Percentiles rank a stretch among this genome's conserved stretches.
Evolutionary conservation across 2,888 invertebrate genomes (phyloP).

Genomic region (Abscondita cerata): DNA sequence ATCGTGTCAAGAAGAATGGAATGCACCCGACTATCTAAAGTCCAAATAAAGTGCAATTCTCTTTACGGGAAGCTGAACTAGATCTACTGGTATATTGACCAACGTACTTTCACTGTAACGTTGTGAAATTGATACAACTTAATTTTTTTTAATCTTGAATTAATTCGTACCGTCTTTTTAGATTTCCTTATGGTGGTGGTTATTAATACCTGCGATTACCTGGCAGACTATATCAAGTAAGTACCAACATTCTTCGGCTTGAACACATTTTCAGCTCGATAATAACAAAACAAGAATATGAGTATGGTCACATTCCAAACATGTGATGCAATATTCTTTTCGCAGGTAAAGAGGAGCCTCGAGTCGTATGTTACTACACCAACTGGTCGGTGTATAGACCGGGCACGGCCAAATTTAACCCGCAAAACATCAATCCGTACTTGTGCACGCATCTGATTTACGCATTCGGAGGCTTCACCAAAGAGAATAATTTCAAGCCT

Average conservation of each 20-base stretch:
- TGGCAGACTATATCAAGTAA: constrained; percentile 26
- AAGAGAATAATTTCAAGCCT: constrained; percentile 88
- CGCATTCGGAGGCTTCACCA: constrained; percentile 91
- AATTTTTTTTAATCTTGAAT: neutral
- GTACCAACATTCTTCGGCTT: constrained; percentile 4
- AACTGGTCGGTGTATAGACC: constrained; percentile 94
- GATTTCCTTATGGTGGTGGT: constrained; percentile 26
- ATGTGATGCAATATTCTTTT: too few relatives aligned
- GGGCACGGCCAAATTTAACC: constrained; percentile 88
- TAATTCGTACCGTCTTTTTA: neutral
- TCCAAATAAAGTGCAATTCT: neutral
- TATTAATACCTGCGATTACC: constrained; percentile 23
- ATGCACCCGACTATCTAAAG: constrained; percentile 6
- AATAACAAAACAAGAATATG: constrained; percentile 1
- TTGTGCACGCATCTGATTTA: constrained; percentile 93
- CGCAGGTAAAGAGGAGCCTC: constrained; percentile 67
- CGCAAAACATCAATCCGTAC: constrained; percentile 94
- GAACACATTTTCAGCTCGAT: neutral
- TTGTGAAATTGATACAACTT: constrained; percentile 3
- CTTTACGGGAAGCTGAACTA: constrained; percentile 8
- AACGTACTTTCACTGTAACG: neutral
- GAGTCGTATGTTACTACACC: constrained; percentile 91
- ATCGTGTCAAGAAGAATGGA: neutral
- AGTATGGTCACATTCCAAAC: too few relatives aligned
- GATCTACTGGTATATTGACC: neutral